These are phyloP conservation scores for Scopus umbretta DNA, from an alignment of 2,113 vertebrate species.

Conservation along the genomic window DNA sequence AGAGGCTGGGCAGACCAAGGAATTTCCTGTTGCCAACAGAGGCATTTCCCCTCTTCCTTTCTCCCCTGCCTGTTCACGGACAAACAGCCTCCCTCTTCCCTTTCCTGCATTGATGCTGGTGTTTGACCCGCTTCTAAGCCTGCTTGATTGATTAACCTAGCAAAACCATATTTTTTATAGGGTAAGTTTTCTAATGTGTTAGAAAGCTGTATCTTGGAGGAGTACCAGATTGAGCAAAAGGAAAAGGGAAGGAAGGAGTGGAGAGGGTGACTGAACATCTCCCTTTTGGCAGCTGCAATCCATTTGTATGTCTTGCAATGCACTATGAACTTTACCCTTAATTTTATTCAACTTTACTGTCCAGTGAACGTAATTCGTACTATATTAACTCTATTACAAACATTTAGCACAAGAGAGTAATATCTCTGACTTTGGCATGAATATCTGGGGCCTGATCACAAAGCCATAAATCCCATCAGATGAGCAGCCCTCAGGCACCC, in stretches of 20 bases:
- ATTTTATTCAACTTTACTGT: neutral
- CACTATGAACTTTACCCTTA: neutral
- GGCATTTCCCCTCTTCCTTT: neutral
- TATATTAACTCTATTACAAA: neutral
- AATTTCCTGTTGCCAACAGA: neutral
- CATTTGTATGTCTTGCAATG: neutral
- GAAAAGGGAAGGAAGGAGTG: neutral
- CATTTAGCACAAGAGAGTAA: neutral
- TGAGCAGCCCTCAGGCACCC: neutral
- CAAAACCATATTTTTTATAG: neutral
- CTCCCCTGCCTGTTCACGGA: neutral
- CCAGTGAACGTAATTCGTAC: neutral
- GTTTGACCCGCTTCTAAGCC: neutral
- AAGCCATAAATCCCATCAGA: neutral
- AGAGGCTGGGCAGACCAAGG: neutral
- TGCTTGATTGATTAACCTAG: neutral
- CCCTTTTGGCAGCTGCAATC: neutral
- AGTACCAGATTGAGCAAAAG: neutral
- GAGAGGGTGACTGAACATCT: neutral
- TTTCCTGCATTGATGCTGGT: neutral
- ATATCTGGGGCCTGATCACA: neutral
- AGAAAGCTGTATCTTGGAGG: neutral
- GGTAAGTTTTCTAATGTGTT: neutral
- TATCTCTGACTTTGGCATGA: neutral
- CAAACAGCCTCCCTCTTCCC: neutral